Percentiles rank a stretch among this genome's conserved stretches.
phyloP scores from a whole-genome alignment of 2,113 vertebrate species.

The Todiramphus saurophagus region DNA sequence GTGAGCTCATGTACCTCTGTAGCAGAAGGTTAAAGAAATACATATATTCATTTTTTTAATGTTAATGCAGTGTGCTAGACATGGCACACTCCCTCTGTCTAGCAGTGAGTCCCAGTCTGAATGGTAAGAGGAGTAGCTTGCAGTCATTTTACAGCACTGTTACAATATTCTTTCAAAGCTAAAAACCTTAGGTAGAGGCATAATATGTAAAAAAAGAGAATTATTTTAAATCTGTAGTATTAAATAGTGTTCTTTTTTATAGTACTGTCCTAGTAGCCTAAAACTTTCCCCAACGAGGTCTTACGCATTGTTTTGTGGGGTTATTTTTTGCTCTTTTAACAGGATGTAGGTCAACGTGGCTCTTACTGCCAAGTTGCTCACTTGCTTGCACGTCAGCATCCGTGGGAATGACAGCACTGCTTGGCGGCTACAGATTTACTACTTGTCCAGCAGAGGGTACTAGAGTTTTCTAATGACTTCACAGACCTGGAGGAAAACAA shows the following conservation, averaged over 20 bases:
- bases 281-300: background rate
- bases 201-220: background rate
- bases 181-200: background rate
- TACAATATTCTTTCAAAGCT: background rate
- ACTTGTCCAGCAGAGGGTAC: slow-evolving; percentile 77
- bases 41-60: background rate
- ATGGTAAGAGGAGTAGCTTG: background rate
- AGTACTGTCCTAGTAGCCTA: background rate
- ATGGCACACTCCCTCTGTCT: background rate
- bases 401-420: background rate
- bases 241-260: background rate
- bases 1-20: background rate
- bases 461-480: slow-evolving; percentile 66
- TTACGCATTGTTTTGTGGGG: background rate
- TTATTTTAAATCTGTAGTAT: background rate
- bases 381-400: background rate
- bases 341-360: background rate
- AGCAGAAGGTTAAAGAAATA: background rate
- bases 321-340: background rate
- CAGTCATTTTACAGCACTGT: background rate
- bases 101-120: background rate
- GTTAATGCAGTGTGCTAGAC: background rate
- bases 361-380: background rate
- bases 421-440: background rate
- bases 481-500: background rate